A percentile compares a stretch with the other conserved stretches of the same genome.
phyloP scores from a whole-genome alignment of 1,140 invertebrate species.

The Luehdorfia chinensis region DNA sequence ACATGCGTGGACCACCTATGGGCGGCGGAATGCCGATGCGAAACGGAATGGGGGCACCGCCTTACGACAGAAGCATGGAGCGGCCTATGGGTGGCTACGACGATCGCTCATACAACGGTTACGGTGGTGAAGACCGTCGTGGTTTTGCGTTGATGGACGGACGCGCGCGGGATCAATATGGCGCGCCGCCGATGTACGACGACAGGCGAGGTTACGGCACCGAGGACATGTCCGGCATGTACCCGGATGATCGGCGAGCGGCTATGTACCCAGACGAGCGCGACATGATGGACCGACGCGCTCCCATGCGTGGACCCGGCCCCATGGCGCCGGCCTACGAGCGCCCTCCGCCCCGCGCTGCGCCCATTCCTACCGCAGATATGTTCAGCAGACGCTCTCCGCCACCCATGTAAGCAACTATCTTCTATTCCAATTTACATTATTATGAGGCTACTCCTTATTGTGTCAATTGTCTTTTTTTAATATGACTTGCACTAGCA shows the following conservation, averaged over 20 bases:
- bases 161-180: constrained; percentile 50
- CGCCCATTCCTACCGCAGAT: constrained; percentile 62
- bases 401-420: constrained; percentile 63
- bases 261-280: constrained; percentile 68
- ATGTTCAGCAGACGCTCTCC: constrained; percentile 71
- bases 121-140: constrained; percentile 69
- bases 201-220: constrained; percentile 53
- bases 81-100: constrained; percentile 58
- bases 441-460: neutral
- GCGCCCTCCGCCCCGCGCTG: constrained; percentile 48
- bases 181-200: constrained; percentile 60
- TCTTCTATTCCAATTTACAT: neutral
- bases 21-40: constrained; percentile 52
- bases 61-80: constrained; percentile 63
- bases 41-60: constrained; percentile 45
- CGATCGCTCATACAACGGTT: constrained; percentile 66
- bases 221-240: constrained; percentile 58
- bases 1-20: constrained; percentile 46
- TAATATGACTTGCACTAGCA: too few relatives aligned
- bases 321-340: constrained; percentile 56
- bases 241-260: constrained; percentile 50
- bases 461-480: too few relatives aligned
- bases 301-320: constrained; percentile 30
- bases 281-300: constrained; percentile 63
- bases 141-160: constrained; percentile 68